Base-by-base conservation (phyloP, 1,140 invertebrate genomes). In the Rhyacophila brunnea region DNA sequence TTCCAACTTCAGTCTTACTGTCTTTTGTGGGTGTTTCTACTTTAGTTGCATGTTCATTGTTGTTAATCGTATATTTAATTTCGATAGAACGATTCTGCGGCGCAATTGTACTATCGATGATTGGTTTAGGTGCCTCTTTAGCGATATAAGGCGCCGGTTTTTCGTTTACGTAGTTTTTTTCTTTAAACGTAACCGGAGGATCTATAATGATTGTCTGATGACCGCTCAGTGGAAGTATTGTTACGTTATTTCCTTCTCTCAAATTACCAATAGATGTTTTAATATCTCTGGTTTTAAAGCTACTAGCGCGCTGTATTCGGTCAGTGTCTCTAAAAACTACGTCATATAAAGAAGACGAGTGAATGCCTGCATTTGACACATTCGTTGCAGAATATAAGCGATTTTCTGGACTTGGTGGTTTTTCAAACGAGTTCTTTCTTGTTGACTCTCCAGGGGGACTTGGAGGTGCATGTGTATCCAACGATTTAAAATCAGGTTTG, bases 161-260 rank as follows among this genome's bases (percentile, higher is more conserved):
- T 17, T 18, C 13, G 44, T n/a, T n/a, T 17, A 17, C 3, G 44
- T 46, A 9, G 17, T 10, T 40, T 20, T 40, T n/a, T 23, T 44
- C 28, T 36, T 13, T 18, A 17, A 46, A 13, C 15, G 60, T 61
- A 36, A 79, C 42, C 18, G 75, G 75, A 47, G 76, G 74, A 68
- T 79, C 69, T 46, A 78, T 72, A 38, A 79, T 71, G 59, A 79
- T 74, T n/a, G 77, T 79, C 70, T 78, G 77, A 66, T 78, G 76
- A 47, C 77, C 77, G 67, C 77, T 78, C 54, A 79, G 60, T 52
- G 77, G 77, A 36, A 79, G 68, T 42, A 79, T 73, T 34, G 75
- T 69, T 48, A 78, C 73, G 60, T 73, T 75, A 48, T 55, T 64
- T 43, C 53, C 48, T 14, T 64, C 62, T 48, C 53, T 53, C 10